Evolutionary conservation across 2,797 vertebrate genomes (phyloP).

Genomic region (Trachops cirrhosus): DNA sequence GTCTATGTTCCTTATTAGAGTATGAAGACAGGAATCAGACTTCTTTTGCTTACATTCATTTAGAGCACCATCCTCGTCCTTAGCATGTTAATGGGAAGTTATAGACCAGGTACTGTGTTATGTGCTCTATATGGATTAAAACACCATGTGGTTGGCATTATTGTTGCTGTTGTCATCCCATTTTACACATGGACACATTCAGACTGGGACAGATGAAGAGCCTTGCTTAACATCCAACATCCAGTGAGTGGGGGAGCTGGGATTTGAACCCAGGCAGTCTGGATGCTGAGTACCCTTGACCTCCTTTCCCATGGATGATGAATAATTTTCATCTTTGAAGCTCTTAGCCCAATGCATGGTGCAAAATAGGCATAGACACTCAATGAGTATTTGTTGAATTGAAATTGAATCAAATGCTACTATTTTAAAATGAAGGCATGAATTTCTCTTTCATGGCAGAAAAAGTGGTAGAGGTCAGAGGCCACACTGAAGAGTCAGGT

Average conservation of each 20-base stretch:
- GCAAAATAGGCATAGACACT: neutral
- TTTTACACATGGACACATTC: neutral
- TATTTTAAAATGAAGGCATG: conserved; percentile 14
- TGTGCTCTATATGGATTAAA: neutral
- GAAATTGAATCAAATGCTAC: neutral
- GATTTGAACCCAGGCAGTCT: neutral
- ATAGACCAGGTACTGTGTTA: neutral
- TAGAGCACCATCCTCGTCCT: neutral
- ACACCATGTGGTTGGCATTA: neutral
- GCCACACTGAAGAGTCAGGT: neutral
- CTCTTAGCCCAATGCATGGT: neutral
- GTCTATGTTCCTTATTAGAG: neutral
- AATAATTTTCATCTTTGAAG: neutral
- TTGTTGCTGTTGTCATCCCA: neutral
- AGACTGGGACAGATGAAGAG: neutral
- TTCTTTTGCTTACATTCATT: neutral
- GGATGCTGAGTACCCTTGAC: neutral
- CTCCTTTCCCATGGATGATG: neutral
- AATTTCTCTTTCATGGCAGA: neutral
- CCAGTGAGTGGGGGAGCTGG: neutral
- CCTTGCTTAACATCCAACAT: neutral
- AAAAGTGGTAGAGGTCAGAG: neutral
- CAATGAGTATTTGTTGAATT: neutral
- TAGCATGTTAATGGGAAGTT: neutral
- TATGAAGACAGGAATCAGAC: neutral